Evolutionary conservation across 1,140 invertebrate species (phyloP).

Genomic region (Brachionus paranguensis): DNA sequence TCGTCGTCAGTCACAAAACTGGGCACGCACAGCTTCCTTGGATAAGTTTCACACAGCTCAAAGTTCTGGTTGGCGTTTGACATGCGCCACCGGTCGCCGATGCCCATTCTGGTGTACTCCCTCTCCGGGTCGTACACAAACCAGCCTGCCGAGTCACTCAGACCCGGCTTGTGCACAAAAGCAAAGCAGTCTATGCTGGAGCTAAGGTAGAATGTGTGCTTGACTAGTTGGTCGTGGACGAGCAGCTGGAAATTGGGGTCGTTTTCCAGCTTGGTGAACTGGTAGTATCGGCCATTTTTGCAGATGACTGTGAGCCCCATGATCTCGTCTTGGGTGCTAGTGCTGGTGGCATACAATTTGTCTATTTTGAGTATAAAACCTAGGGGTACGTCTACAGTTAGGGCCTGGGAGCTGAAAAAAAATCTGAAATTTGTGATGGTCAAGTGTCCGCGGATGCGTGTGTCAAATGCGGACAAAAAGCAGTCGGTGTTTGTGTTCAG

Average conservation of each 20-base stretch:
- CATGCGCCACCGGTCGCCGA: background rate
- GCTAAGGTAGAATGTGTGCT: background rate
- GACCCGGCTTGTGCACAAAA: background rate
- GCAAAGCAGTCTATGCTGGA: background rate
- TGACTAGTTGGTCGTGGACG: constrained; percentile 2
- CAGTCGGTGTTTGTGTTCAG: background rate
- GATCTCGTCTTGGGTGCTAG: background rate
- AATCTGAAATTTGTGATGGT: background rate
- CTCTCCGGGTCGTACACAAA: background rate
- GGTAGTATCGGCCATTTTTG: constrained; percentile 28
- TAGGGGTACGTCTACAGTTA: background rate
- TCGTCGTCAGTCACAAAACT: constrained; percentile 73
- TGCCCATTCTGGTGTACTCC: background rate
- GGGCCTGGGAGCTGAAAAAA: background rate
- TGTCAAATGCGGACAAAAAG: background rate
- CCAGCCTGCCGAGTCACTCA: background rate
- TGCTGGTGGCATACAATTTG: background rate
- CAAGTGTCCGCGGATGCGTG: background rate
- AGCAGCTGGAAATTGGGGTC: background rate
- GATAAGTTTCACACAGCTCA: constrained; percentile 72
- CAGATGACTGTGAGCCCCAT: background rate
- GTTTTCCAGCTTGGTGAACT: background rate
- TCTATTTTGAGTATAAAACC: constrained; percentile 38
- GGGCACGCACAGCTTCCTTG: constrained; percentile 78
- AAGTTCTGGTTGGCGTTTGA: background rate